phyloP scores from a whole-genome alignment of 2,797 vertebrate genomes.

The Hybognathus amarus region DNA sequence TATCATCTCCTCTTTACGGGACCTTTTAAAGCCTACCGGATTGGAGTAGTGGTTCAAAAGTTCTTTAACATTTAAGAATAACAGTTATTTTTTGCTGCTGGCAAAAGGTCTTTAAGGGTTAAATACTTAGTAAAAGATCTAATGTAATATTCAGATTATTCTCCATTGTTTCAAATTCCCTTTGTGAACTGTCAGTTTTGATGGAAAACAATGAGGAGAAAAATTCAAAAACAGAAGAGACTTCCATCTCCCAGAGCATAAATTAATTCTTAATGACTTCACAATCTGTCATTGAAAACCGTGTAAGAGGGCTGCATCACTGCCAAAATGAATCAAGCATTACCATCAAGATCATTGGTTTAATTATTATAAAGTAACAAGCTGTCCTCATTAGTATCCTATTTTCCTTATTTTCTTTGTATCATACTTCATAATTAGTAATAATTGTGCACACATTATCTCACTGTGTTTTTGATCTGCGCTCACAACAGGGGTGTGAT shows the following conservation, averaged over 20 bases:
- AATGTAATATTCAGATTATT: slow-evolving; percentile 6
- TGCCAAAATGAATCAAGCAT: not conserved
- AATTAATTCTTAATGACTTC: slow-evolving; percentile 16
- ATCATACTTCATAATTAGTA: slow-evolving; percentile 5
- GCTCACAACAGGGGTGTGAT: not conserved
- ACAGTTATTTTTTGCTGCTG: no score
- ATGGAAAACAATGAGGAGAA: not conserved
- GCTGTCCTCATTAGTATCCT: not conserved
- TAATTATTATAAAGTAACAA: slow-evolving; percentile 1
- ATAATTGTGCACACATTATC: not conserved
- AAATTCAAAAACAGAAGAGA: not conserved
- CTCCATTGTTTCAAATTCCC: not conserved
- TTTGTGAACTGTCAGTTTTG: not conserved
- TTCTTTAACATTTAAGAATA: no score
- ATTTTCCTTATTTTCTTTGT: not conserved
- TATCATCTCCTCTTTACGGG: no score
- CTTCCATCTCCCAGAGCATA: not conserved
- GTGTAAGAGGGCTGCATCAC: not conserved
- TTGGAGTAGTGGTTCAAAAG: no score
- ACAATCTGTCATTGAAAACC: not conserved
- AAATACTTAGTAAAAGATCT: slow-evolving; percentile 1
- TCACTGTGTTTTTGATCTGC: not conserved
- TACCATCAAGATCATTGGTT: slow-evolving; percentile 1
- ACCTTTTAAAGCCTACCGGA: no score
- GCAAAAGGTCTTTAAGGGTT: no score